These are phyloP conservation scores for Notodonta ziczac DNA, from an alignment of 2,888 invertebrate species.

Conservation along the genomic window DNA sequence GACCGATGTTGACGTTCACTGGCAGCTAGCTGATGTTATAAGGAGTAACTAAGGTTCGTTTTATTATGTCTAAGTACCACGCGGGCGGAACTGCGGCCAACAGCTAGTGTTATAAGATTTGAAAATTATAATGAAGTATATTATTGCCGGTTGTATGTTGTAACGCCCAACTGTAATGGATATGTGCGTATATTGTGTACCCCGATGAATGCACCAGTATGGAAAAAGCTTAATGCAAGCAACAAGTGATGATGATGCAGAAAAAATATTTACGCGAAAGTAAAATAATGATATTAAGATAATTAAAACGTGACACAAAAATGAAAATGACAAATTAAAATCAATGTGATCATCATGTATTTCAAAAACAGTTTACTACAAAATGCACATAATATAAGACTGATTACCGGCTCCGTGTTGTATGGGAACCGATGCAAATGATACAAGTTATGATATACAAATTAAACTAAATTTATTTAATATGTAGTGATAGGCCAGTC, in stretches of 20 bases:
- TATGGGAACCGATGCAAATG: too few species aligned
- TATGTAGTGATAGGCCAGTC: too few species aligned
- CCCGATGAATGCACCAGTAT: not conserved
- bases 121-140: too few species aligned
- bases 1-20: too few species aligned
- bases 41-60: too few species aligned
- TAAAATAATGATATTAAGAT: not conserved
- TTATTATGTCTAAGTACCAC: too few species aligned
- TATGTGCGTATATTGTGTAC: not conserved
- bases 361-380: slow-evolving; percentile 1
- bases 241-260: not conserved
- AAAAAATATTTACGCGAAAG: not conserved
- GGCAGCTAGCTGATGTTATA: too few species aligned
- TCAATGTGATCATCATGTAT: not conserved
- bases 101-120: too few species aligned
- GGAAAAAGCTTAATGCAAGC: not conserved
- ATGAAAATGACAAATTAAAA: not conserved
- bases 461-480: too few species aligned
- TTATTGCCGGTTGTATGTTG: not conserved
- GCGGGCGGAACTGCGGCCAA: too few species aligned
- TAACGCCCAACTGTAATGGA: not conserved
- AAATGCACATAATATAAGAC: not conserved
- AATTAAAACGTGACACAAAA: not conserved
- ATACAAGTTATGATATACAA: too few species aligned
- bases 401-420: too few species aligned